A percentile compares a stretch with the other conserved stretches of the same genome.
phyloP scores from a whole-genome alignment of 2,113 vertebrate genomes.

The Nyctereutes procyonoides region DNA sequence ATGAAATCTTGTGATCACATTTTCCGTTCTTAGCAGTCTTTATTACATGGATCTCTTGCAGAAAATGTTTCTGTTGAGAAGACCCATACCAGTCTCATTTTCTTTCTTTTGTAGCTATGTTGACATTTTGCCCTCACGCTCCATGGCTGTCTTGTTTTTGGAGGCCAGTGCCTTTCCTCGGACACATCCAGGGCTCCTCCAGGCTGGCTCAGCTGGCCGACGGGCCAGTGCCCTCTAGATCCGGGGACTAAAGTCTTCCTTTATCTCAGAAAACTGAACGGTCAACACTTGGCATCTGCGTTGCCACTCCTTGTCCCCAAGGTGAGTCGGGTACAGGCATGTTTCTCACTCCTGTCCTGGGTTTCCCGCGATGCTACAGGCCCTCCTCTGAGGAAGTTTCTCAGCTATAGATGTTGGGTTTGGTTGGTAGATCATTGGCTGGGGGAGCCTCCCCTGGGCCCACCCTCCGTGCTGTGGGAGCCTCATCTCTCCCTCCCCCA shows the following conservation, averaged over 20 bases:
- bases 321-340: accelerated
- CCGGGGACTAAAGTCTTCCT: not conserved
- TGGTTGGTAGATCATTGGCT: accelerated
- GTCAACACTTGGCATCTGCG: accelerated
- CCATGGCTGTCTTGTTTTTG: not conserved
- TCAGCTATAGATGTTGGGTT: accelerated
- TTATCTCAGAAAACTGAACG: not conserved
- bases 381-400: not conserved
- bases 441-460: not conserved
- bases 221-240: not conserved
- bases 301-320: too few relatives aligned
- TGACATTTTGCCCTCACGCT: not conserved
- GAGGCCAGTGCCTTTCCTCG: not conserved
- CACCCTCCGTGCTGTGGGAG: accelerated
- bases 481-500: accelerated
- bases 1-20: not conserved
- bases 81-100: not conserved
- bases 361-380: accelerated
- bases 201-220: not conserved
- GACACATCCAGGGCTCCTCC: not conserved
- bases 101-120: not conserved
- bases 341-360: accelerated
- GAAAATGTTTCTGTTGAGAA: not conserved
- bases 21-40: not conserved
- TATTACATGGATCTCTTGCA: not conserved